A percentile compares a stretch with the other conserved stretches of the same genome.
Evolutionary conservation across 2,113 vertebrate species (phyloP).

Genomic region (Elephantulus edwardii): DNA sequence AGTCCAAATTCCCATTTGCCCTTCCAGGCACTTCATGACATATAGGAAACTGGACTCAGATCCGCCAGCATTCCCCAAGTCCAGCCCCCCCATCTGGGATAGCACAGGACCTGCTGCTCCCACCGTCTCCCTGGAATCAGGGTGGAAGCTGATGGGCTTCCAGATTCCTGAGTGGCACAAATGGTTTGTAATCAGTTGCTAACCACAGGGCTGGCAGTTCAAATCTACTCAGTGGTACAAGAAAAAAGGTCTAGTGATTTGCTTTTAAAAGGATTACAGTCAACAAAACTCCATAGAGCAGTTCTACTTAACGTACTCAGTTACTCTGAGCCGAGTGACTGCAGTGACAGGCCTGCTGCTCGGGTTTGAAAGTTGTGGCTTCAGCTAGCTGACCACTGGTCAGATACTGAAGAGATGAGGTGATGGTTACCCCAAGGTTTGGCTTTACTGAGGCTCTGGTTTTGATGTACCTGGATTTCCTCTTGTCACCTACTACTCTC

Average conservation of each 20-base stretch:
- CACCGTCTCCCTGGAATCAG: background rate
- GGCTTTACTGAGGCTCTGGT: background rate
- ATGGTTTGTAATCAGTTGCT: background rate
- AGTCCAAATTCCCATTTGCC: background rate
- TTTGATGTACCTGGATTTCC: background rate
- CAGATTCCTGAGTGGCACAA: background rate
- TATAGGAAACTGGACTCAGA: too few relatives aligned
- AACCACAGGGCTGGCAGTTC: background rate
- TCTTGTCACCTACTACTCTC: background rate
- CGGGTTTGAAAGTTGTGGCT: background rate
- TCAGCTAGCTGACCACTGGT: background rate
- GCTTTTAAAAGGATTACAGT: background rate
- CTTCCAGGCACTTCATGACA: background rate
- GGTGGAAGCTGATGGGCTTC: background rate
- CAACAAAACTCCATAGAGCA: background rate
- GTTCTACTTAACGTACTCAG: background rate
- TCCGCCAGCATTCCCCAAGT: background rate
- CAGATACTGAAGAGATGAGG: background rate
- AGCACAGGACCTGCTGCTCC: background rate
- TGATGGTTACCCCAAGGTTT: background rate
- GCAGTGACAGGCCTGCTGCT: background rate
- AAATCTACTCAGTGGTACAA: background rate
- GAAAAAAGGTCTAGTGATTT: background rate
- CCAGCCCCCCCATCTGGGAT: background rate
- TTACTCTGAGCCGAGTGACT: background rate